Evolutionary conservation across 2,113 vertebrate genomes (phyloP), one percentile per base, ranked within the genome.

Genomic region (Seriola quinqueradiata): DNA sequence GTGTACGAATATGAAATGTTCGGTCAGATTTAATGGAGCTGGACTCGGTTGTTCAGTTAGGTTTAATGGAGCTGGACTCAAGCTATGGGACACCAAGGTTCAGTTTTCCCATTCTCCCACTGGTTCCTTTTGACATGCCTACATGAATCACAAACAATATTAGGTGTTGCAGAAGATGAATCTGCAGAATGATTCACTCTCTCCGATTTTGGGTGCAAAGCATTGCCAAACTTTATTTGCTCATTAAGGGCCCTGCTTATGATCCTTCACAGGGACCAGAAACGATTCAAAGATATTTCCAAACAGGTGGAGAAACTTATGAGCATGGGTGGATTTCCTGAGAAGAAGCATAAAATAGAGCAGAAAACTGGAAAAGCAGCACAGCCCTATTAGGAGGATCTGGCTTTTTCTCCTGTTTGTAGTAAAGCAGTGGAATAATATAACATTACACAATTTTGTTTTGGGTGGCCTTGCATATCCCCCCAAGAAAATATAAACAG

Each of bases 281-380:
- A 91, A 91, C n/a, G 8, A 81, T 84, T 90, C 75, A 88, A 87
- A 92, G 71, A 90, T 81, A 88, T 93, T 93, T 94, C 93, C 90
- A 94, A 95, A 93, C 94, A 94, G 93, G 93, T 95, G 92, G 93
- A 94, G 94, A 91, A 93, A 94, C 93, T 89, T 92, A 92, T 93
- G 92, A 90, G 87, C 82, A 84, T 89, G 89, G 87, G 92, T 92
- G 85, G 87, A 94, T 92, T 94, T 94, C 89, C 92, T 91, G 87
- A 89, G 89, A 58, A 90, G 89, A 92, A 84, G 90, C 90, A 92
- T 87, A 93, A 95, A 94, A 90, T 77, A 90, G 67, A 84, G 89
- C 85, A 89, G 86, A 90, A 90, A 90, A 81, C 78, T 90, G 90
- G 87, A 93, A 93, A 92, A 84, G 87, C 82, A 73, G 71, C 61